These are phyloP conservation scores for Apteryx owenii DNA, from an alignment of 2,113 vertebrate genomes.

Conservation along the genomic window DNA sequence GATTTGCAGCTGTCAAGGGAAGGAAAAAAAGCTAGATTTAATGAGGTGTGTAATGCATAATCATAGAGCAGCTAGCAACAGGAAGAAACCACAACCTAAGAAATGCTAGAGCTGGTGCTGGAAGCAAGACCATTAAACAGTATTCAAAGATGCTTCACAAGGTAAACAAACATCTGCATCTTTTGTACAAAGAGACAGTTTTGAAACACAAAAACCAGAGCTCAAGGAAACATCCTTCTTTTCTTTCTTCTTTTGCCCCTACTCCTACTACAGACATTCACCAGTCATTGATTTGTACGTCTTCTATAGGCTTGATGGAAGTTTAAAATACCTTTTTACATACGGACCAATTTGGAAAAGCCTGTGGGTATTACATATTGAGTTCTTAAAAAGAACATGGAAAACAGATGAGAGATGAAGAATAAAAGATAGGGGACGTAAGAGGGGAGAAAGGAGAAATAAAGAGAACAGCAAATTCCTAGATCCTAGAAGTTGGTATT, in stretches of 20 bases:
- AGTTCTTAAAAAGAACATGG: neutral
- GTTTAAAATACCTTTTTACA: neutral
- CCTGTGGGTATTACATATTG: neutral
- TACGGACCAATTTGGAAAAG: neutral
- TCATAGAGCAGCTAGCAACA: neutral
- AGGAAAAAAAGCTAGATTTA: constrained; percentile 21
- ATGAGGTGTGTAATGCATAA: neutral
- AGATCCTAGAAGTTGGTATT: neutral
- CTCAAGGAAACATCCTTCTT: neutral
- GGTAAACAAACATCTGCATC: neutral
- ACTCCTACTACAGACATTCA: neutral
- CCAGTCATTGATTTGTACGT: neutral
- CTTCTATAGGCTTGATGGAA: neutral
- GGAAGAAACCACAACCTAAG: neutral
- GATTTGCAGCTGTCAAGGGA: constrained; percentile 91
- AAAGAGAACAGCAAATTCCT: neutral
- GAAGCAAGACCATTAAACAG: neutral
- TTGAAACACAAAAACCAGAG: neutral
- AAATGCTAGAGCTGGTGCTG: neutral
- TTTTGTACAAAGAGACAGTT: neutral
- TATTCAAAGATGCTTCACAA: neutral
- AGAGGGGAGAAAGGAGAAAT: neutral
- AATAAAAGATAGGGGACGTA: neutral
- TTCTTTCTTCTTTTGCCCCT: neutral
- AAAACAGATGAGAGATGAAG: neutral